phyloP scores from a whole-genome alignment of 1,140 invertebrate genomes.

The Drosophila ironensis region DNA sequence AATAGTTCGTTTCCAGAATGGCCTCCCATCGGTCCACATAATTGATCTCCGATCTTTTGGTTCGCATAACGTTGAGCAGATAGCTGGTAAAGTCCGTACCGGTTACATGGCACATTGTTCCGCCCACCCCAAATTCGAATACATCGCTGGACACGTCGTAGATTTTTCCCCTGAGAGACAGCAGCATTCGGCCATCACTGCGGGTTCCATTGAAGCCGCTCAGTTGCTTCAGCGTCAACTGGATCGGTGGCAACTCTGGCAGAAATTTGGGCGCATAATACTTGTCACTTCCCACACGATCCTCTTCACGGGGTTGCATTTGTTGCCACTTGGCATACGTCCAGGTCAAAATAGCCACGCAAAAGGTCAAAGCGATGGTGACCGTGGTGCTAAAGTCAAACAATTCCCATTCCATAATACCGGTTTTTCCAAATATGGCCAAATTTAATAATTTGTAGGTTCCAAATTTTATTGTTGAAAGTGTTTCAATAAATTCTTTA shows the following conservation, averaged over 20 bases:
- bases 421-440: no score
- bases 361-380: background rate
- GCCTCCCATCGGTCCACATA: slow-evolving; percentile 36
- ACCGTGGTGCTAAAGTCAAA: background rate
- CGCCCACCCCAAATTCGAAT: slow-evolving; percentile 6
- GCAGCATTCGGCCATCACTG: slow-evolving; percentile 44
- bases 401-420: background rate
- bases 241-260: slow-evolving; percentile 6
- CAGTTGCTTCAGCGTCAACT: slow-evolving; percentile 17
- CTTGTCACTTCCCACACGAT: no score
- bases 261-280: background rate
- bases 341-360: background rate
- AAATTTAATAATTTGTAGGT: no score
- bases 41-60: background rate
- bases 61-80: background rate
- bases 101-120: slow-evolving; percentile 21
- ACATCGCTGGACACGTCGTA: slow-evolving; percentile 46
- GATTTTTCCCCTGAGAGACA: slow-evolving; percentile 38
- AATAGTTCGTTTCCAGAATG: slow-evolving; percentile 33
- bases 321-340: background rate
- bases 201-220: slow-evolving; percentile 27
- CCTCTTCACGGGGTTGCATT: background rate
- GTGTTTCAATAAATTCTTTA: no score
- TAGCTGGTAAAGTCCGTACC: slow-evolving; percentile 45
- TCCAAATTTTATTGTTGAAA: no score